Percentiles rank a stretch among this genome's conserved stretches.
Conservation (phyloP, 2,888 invertebrate genomes). For the Thecophora atra region DNA sequence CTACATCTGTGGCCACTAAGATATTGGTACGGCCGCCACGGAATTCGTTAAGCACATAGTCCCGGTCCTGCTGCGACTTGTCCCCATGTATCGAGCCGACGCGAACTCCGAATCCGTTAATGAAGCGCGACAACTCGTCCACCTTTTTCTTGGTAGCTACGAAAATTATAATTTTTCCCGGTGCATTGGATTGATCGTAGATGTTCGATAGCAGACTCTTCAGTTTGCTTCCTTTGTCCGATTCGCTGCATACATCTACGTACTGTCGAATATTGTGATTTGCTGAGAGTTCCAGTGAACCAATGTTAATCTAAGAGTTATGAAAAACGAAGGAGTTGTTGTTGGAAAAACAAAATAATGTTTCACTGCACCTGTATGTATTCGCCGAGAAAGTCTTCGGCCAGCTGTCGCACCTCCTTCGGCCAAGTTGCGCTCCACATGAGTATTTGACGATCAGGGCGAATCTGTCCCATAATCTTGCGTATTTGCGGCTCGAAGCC, state of each 20-base stretch:
- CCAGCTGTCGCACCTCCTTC: constrained; percentile 90
- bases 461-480: constrained; percentile 91
- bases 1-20: constrained; percentile 96
- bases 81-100: constrained; percentile 93
- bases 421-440: constrained; percentile 99
- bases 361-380: constrained; percentile 70
- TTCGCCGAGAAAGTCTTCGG: constrained; percentile 89
- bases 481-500: constrained; percentile 97
- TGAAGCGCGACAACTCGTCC: constrained; percentile 83
- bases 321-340: too few relatives aligned
- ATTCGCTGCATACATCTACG: constrained; percentile 80
- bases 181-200: constrained; percentile 82
- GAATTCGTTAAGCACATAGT: constrained; percentile 89
- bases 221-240: constrained; percentile 73
- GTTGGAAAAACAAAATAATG: too few relatives aligned
- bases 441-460: constrained; percentile 93
- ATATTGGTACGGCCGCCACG: constrained; percentile 85
- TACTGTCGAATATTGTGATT: constrained; percentile 90
- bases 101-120: constrained; percentile 83
- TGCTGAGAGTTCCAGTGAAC: constrained; percentile 81
- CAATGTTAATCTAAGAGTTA: constrained; percentile 82
- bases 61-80: constrained; percentile 92
- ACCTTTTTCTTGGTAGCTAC: constrained; percentile 96
- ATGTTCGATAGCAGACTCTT: constrained; percentile 61
- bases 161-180: constrained; percentile 92